A percentile compares a stretch with the other conserved stretches of the same genome.
Conservation (phyloP, 1,140 invertebrate species). For the Pissodes strobi region DNA sequence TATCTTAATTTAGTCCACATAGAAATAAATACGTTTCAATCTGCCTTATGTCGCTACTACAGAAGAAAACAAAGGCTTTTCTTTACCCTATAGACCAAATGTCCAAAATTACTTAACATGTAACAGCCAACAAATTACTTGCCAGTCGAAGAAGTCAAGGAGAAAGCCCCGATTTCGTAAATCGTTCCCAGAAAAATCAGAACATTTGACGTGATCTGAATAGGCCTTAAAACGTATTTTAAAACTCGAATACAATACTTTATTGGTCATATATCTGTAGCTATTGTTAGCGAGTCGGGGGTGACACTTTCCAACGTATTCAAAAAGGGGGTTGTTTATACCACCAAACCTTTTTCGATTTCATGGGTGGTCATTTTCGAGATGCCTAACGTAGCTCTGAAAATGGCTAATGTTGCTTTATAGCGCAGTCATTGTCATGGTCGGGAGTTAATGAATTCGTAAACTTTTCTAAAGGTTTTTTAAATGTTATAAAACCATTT, state of each 20-base stretch:
- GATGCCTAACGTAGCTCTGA: not conserved
- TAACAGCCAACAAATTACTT: constrained; percentile 9
- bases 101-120: not conserved
- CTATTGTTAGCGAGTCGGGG: not conserved
- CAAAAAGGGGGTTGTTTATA: constrained; percentile 21
- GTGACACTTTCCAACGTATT: constrained; percentile 17
- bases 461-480: constrained; percentile 7
- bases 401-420: constrained; percentile 4
- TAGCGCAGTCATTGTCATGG: constrained; percentile 5
- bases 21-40: too few relatives aligned
- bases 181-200: constrained; percentile 13
- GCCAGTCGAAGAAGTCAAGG: not conserved
- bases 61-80: too few relatives aligned
- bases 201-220: not conserved
- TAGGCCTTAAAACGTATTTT: constrained; percentile 4
- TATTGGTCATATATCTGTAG: constrained; percentile 17
- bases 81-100: too few relatives aligned
- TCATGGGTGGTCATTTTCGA: constrained; percentile 25
- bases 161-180: constrained; percentile 8
- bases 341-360: constrained; percentile 20
- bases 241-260: constrained; percentile 11
- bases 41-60: too few relatives aligned
- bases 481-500: constrained; percentile 6
- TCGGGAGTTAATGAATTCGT: constrained; percentile 3
- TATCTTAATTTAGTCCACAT: too few relatives aligned